Percentiles rank a stretch among this genome's conserved stretches.
phyloP scores from a whole-genome alignment of 2,888 invertebrate genomes.

The Melieria omissa region DNA sequence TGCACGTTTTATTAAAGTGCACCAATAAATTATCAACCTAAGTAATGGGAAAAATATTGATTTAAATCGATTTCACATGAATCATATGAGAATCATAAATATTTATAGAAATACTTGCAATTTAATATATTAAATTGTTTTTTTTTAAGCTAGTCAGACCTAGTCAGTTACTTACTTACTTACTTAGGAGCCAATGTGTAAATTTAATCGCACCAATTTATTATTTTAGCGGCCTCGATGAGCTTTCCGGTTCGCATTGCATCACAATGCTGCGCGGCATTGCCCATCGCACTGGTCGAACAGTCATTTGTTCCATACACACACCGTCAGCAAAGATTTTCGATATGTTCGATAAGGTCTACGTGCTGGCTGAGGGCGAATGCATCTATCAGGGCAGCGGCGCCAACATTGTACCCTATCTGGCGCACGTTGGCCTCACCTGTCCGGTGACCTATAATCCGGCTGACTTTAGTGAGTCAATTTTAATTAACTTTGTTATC shows the following conservation, averaged over 20 bases:
- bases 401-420: conserved; percentile 82
- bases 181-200: no score
- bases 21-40: background rate
- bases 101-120: no score
- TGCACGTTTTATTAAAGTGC: background rate
- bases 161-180: no score
- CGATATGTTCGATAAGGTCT: conserved; percentile 90
- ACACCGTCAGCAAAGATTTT: conserved; percentile 96
- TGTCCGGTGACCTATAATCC: conserved; percentile 96
- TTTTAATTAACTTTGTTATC: conserved; percentile 27
- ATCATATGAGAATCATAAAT: background rate
- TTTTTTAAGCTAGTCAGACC: no score
- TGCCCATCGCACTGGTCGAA: conserved; percentile 85
- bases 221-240: conserved; percentile 84
- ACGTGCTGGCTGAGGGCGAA: conserved; percentile 87
- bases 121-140: no score
- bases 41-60: background rate
- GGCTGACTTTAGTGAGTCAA: conserved; percentile 88
- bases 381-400: conserved; percentile 90
- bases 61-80: background rate
- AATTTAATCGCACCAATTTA: background rate
- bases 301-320: conserved; percentile 93
- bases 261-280: conserved; percentile 84
- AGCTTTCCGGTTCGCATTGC: conserved; percentile 89
- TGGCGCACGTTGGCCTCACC: conserved; percentile 79